These are phyloP conservation scores for Drosophila mulleri DNA, from an alignment of 2,888 invertebrate species.

Conservation along the genomic window DNA sequence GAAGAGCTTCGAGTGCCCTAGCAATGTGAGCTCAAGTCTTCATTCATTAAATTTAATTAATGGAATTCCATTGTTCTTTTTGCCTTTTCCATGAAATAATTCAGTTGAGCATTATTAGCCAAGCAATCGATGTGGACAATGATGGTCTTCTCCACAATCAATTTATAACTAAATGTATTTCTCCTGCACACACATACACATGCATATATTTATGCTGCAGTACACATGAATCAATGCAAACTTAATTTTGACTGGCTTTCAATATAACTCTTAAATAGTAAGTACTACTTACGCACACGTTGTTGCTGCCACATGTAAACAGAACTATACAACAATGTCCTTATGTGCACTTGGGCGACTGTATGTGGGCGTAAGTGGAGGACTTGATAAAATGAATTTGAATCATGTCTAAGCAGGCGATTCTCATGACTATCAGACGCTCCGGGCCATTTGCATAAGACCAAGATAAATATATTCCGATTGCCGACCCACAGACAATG, in stretches of 20 bases:
- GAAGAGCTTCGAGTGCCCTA: not conserved
- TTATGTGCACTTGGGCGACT: not conserved
- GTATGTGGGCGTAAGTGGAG: constrained; percentile 25
- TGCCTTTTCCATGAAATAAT: not conserved
- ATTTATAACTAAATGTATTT: not conserved
- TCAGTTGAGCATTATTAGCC: too few relatives aligned
- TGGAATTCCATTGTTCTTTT: constrained; percentile 5
- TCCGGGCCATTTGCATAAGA: constrained; percentile 62
- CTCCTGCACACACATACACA: too few relatives aligned
- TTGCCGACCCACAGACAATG: constrained; percentile 46
- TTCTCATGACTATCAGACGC: constrained; percentile 61
- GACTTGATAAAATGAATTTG: constrained; percentile 36
- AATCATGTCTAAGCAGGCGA: constrained; percentile 62
- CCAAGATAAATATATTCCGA: constrained; percentile 64
- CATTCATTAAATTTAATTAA: not conserved
- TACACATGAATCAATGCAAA: too few relatives aligned
- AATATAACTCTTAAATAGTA: constrained; percentile 4
- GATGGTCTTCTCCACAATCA: not conserved
- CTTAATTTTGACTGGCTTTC: too few relatives aligned
- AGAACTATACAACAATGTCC: not conserved
- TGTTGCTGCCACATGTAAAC: constrained; percentile 1
- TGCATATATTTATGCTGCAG: too few relatives aligned
- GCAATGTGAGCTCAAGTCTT: not conserved
- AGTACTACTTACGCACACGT: constrained; percentile 5
- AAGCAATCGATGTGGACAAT: not conserved